Conservation (phyloP, 2,113 vertebrate genomes). For the Sclerurus mexicanus region DNA sequence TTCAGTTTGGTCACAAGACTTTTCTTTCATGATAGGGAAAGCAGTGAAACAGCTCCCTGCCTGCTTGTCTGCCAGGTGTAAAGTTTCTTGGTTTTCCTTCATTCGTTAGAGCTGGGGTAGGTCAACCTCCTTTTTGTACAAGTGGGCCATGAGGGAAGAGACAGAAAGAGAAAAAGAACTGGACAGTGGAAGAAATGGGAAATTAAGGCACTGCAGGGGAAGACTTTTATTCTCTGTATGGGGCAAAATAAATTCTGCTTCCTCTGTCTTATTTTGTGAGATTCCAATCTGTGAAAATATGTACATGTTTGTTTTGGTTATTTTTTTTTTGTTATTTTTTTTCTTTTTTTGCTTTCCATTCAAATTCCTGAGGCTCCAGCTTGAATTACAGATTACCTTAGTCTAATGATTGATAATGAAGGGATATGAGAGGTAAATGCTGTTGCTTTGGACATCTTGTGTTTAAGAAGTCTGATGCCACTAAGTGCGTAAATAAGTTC, state of each 20-base stretch:
- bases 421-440: not conserved
- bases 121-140: not conserved
- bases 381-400: not conserved
- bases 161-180: not conserved
- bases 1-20: not conserved
- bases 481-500: not conserved
- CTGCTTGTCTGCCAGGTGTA: not conserved
- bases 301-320: not conserved
- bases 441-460: not conserved
- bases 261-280: not conserved
- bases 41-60: not conserved
- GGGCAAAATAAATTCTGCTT: rapidly evolving
- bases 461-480: not conserved
- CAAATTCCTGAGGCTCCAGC: not conserved
- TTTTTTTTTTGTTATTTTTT: not conserved
- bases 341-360: not conserved
- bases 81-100: not conserved
- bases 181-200: not conserved
- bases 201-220: not conserved
- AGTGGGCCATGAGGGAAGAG: not conserved
- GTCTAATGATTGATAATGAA: not conserved
- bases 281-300: not conserved
- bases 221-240: not conserved
- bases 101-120: not conserved
- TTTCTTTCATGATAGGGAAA: not conserved